phyloP scores from a whole-genome alignment of 2,797 vertebrate genomes.

The Ciconia nigra region DNA sequence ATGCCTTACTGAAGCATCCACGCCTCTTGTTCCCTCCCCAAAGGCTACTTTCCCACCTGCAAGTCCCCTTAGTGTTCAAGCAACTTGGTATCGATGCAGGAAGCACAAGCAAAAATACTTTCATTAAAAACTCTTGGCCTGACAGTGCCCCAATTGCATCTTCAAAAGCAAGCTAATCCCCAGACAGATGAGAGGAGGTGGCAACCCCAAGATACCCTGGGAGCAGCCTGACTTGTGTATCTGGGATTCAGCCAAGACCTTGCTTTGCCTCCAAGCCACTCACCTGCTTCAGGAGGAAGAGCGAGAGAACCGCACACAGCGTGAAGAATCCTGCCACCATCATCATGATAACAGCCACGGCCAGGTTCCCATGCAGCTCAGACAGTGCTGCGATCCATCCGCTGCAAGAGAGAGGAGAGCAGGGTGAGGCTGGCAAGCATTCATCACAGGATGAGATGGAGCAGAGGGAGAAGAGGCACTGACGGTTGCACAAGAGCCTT shows the following conservation, averaged over 20 bases:
- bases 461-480: not conserved
- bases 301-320: conserved; percentile 79
- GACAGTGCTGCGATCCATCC: conserved; percentile 89
- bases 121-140: not conserved
- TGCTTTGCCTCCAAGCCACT: not conserved
- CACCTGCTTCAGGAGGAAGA: conserved; percentile 93
- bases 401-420: conserved; percentile 56
- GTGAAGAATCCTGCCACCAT: conserved; percentile 92
- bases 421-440: accelerated
- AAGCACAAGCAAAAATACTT: not conserved
- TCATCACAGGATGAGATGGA: accelerated
- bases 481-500: accelerated
- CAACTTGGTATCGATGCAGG: accelerated
- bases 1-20: not conserved
- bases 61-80: not conserved
- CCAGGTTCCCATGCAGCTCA: not conserved
- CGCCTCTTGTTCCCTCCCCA: not conserved
- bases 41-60: not conserved
- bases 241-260: not conserved
- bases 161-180: not conserved
- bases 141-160: accelerated
- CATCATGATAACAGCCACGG: conserved; percentile 88
- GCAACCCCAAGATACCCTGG: not conserved
- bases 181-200: accelerated
- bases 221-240: not conserved